phyloP scores from a whole-genome alignment of 2,113 vertebrate species.

The Sciurus niger region DNA sequence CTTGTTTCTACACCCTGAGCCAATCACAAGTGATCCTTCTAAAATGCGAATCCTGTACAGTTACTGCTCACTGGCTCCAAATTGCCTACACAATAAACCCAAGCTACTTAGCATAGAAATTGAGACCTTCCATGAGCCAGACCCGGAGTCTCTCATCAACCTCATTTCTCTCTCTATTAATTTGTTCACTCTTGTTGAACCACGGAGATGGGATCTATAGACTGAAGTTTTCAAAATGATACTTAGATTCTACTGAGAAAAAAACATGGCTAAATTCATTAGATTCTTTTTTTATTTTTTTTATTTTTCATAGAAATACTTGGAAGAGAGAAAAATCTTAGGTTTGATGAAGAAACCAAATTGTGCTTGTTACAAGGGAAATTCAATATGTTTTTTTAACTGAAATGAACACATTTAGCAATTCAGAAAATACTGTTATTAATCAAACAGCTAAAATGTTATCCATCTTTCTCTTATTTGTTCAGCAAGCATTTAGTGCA shows the following conservation, averaged over 20 bases:
- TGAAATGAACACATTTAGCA: neutral
- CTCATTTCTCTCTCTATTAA: slow-evolving; percentile 17
- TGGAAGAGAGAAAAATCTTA: neutral
- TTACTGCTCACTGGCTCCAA: neutral
- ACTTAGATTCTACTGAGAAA: neutral
- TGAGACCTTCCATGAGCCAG: neutral
- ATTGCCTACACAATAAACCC: neutral
- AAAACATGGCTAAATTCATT: too few relatives aligned
- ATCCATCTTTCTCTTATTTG: neutral
- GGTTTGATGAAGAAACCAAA: neutral
- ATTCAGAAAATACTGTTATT: neutral
- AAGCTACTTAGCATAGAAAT: slow-evolving; percentile 59
- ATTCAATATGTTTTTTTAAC: neutral
- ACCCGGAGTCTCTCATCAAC: neutral
- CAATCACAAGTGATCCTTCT: neutral
- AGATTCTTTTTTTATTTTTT: neutral
- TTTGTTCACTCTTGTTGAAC: slow-evolving; percentile 54
- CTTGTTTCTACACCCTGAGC: neutral
- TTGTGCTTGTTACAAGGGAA: neutral
- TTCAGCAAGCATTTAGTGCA: neutral
- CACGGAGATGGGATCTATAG: neutral
- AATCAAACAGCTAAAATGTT: neutral
- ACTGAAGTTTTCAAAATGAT: neutral
- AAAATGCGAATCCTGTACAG: neutral
- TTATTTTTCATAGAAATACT: neutral